These are phyloP conservation scores for Rattus rattus DNA, from an alignment of 2,113 vertebrate species.

Conservation along the genomic window DNA sequence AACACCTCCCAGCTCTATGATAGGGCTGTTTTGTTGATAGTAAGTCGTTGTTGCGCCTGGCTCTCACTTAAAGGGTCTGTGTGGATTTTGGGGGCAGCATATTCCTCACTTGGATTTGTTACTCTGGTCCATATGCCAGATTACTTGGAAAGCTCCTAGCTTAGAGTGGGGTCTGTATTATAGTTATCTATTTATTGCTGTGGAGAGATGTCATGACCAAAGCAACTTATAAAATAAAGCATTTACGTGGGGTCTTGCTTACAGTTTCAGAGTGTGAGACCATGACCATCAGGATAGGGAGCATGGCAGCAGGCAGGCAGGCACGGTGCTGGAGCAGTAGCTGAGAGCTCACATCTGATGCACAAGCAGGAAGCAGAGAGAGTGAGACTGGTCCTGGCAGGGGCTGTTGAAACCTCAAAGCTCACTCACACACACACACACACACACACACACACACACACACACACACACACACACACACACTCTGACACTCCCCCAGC, in stretches of 20 bases:
- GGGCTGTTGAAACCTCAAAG: background rate
- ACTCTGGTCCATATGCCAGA: background rate
- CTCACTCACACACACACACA: too few species aligned
- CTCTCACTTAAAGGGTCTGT: background rate
- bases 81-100: background rate
- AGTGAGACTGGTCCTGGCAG: background rate
- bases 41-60: background rate
- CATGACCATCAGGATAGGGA: background rate
- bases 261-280: background rate
- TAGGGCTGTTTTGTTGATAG: background rate
- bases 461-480: too few species aligned
- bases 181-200: background rate
- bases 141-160: background rate
- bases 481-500: background rate
- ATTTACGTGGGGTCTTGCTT: background rate
- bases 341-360: background rate
- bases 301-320: background rate
- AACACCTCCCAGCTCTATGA: background rate
- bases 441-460: too few species aligned
- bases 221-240: background rate
- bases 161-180: background rate
- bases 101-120: background rate
- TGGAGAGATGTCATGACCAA: background rate
- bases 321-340: background rate
- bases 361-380: background rate